Base-by-base conservation (phyloP, 2,113 vertebrate genomes). In the Megaceryle maxima region DNA sequence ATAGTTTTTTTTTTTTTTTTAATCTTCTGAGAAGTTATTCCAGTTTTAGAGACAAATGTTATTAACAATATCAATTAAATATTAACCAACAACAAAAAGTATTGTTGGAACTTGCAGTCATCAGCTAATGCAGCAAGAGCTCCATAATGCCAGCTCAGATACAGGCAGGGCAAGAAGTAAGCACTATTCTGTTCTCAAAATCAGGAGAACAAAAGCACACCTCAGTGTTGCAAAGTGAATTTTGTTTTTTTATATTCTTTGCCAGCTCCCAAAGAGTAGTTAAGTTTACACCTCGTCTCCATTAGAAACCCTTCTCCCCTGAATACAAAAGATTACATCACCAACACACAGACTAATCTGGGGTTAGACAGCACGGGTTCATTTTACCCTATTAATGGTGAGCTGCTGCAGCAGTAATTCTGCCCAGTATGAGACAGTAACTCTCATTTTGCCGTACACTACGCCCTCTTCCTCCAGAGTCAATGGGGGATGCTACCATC, bases 311-410 rank as follows among this genome's bases (percentile, higher is more conserved):
- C 25, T 1, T 35, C 51, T 56, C 20, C 16, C 18, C 10, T 16
- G 29, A 43, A 88, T 48, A 69, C 15, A 26, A 39, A 67, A 76
- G 39, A 33, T 28, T 8, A 41, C 78, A 19, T 16, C 31, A 53
- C 10, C 35, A 24, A 11, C 28, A 33, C 17, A 18, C n/a, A 41
- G 60, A 3, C 64, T 21, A 21, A 19, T 18, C 28, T 20, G 48
- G 46, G 14, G 14, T 46, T 21, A 37, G 28, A 39, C 28, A 31
- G 28, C 24, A 10, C 17, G 31, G 17, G 11, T 6, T 16, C 63
- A 9, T 1, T 43, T 28, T 4, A 11, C 13, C 26, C 63, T 5
- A 2, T 0, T 1, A 33, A 64, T 16, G 35, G 16, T 6, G 37
- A 9, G 4, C 4, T 81, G 13, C 6, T 64, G 24, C 26, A n/a